Base-by-base conservation (phyloP, 1,140 invertebrate species). In the Belonocnema kinseyi region DNA sequence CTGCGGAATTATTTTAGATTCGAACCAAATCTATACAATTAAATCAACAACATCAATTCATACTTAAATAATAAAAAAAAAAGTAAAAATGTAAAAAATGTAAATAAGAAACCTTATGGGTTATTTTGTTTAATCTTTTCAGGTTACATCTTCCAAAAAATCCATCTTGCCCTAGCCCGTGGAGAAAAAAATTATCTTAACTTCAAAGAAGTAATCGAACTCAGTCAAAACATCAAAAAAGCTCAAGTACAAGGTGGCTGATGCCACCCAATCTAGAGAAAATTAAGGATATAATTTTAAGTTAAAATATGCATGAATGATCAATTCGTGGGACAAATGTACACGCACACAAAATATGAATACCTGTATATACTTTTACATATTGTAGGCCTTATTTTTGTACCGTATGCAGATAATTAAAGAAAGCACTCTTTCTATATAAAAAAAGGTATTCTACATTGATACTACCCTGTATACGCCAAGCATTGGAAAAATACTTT, bases 341-440 rank as follows among this genome's bases (percentile, higher is more conserved):
- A 72, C 77, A 58, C 72, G 61, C 76, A 75, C 12, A 74, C 26
- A 73, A 71, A 53, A 73, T 33, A 46, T 70, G 26, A 16, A 78
- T 71, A 73, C n/a, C 74, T 84, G 82, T 83, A 84, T 50, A 84
- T 84, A 84, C 17, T 75, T 74, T 54, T 54, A 54, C 6, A 54
- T 10, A 10, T 17, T 0, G 21, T 33, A 14, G 46, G 26, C 4
- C 46, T 66, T 66, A 66, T n/a, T 66, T 66, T 66, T 66, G 61
- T 40, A 66, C 58, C 46, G 61, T 5, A 66, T 66, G 21, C 12
- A 46, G 26, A 66, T n/a, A n/a, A 40, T 66, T 40, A 66, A 66
- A 66, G 6, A 66, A 66, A 66, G 13, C 61, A 33, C 33, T 66
- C 0, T 66, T 10, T 66, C 46, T 66, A 10, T 46, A 40, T 40